Evolutionary conservation across 2,888 invertebrate species (phyloP), one percentile per base, ranked within the genome.

Genomic region (Conchocele bisecta): DNA sequence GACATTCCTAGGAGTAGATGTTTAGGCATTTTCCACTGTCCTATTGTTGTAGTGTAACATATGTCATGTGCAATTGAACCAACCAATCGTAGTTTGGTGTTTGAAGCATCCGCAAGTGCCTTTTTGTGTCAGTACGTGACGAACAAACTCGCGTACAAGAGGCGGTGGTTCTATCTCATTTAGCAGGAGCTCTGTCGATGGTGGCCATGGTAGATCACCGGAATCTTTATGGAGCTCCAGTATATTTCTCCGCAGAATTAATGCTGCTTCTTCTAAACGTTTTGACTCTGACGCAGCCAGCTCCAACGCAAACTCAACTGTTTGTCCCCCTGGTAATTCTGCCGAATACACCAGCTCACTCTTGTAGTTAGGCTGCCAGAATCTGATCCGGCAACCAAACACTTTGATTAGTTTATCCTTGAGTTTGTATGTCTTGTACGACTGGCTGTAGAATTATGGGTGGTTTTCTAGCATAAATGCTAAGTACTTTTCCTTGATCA

Each of bases 391-490:
- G 1, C 29, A 35, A 24, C 46, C 57, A 46, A 65, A 65, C 2
- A 33, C 24, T 35, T 57, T 57, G 3, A 5, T 3, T 22, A 65
- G 37, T 41, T 65, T 65, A 20, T 65, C 37, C 35, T 65, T 65
- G 17, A 65, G 46, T 26, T 65, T 65, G 46, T 65, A 24, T 5
- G 56, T 65, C 48, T 65, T 65, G 29, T 61, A 61, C 11, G 51
- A 24, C 3, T 56, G 26, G 39, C 54, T 61, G 17, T 51, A 51
- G 9, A 17, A 24, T 26, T 65, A 17, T 9, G 57, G 65, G 39
- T 31, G 20, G n/a, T 58, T 41, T 9, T 35, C 44, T 31, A 33
- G 39, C 39, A 65, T 26, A 28, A 37, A 65, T 11, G 13, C 24
- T 9, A 58, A 41, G 50, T 65, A 58, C 31, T 33, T 57, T 50